Base-by-base conservation (phyloP, 64 coral and sea anemone species). In the Cladopsammia gracilis region DNA sequence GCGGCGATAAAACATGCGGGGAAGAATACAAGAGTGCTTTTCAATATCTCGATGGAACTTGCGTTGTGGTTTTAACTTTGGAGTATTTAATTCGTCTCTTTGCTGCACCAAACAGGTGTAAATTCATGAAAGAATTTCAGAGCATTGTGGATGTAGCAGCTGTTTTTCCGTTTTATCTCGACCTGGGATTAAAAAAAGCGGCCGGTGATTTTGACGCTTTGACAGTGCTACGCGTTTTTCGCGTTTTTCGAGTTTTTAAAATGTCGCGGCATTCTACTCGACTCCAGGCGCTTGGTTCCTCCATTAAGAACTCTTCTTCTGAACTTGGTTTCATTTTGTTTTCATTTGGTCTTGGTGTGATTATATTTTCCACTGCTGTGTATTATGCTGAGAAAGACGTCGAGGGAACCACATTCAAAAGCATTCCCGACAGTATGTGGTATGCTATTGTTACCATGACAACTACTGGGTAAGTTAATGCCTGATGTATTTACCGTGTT, bases 391-490 rank as follows among this genome's bases (percentile, higher is more conserved):
- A 98, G 80, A 95, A 93, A 50, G 96, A 89, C 22, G 94, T 91
- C 51, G 34, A 72, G 34, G 78, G 83, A 22, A 96, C 97, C 4
- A 96, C 91, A 0, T 98, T 98, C 43, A 77, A 50, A 25, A 98
- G 97, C 51, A 98, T 98, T 58, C 90, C 91, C 3, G 94, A 96
- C 70, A 88, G 94, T 20, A 98, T 98, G 97, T 98, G 97, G 97
- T 98, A 94, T 74, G 94, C 97, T 47, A 95, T 93, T 70, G 94
- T 98, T 7, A 98, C 97, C 4, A 96, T 98, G 87, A 98, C 94
- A 18, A 98, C 97, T 0, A 78, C 93, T n/a, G 97, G 97, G 97
- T 98, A 91, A 94, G 94, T 98, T n/a, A n/a, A n/a, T n/a, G n/a
- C n/a, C n/a, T n/a, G n/a, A n/a, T n/a, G n/a, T n/a, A n/a, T n/a